phyloP scores from a whole-genome alignment of 1,140 invertebrate genomes.

The Cydia fagiglandana region DNA sequence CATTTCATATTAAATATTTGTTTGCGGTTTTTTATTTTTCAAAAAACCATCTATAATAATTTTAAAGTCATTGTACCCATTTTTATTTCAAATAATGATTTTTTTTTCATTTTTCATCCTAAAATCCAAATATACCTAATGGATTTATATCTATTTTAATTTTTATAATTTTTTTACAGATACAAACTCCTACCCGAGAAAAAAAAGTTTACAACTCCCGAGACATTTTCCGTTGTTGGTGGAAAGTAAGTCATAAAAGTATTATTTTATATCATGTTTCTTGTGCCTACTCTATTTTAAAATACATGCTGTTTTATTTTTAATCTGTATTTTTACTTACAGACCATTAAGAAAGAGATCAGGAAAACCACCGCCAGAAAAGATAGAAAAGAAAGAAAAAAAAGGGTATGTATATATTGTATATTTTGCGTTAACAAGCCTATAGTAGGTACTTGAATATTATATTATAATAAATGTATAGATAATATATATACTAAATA shows the following conservation, averaged over 20 bases:
- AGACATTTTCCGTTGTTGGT: not conserved
- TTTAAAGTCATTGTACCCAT: too few species aligned
- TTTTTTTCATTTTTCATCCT: not conserved
- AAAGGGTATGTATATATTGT: too few species aligned
- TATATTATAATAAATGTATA: not conserved
- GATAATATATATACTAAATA: not conserved
- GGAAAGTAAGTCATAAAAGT: not conserved
- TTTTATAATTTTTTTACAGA: not conserved
- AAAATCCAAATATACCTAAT: not conserved
- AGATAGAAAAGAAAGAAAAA: not conserved
- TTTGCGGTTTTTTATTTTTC: not conserved
- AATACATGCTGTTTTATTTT: not conserved
- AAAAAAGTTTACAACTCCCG: not conserved
- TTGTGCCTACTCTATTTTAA: not conserved
- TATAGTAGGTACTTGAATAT: too few species aligned
- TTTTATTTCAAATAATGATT: not conserved
- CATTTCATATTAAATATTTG: not conserved
- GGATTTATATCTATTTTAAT: not conserved
- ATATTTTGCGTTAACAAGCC: too few species aligned
- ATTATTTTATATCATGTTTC: not conserved
- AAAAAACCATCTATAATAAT: too few species aligned
- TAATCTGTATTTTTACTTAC: not conserved
- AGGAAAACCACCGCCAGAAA: not conserved
- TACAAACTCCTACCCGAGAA: not conserved
- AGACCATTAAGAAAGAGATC: conserved; percentile 1